A percentile compares a stretch with the other conserved stretches of the same genome.
Evolutionary conservation across 2,113 vertebrate species (phyloP).

Genomic region (Tylochromis polylepis): DNA sequence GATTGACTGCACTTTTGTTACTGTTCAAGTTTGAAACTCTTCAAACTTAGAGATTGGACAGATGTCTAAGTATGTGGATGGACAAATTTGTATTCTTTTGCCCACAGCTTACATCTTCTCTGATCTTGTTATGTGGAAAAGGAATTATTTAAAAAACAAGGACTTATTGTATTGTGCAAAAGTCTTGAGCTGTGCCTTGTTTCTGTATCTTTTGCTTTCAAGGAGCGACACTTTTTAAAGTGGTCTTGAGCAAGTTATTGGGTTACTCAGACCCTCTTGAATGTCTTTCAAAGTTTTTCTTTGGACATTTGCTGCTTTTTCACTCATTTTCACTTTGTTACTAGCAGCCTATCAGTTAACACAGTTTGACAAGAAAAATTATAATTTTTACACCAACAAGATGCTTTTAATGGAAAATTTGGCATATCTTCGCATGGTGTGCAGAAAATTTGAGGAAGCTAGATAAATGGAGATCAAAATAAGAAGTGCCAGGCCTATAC

Average conservation of each 20-base stretch:
- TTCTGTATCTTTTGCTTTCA: neutral
- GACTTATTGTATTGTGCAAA: neutral
- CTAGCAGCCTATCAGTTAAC: neutral
- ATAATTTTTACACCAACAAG: neutral
- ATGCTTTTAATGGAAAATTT: neutral
- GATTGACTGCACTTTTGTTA: neutral
- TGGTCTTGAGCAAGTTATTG: neutral
- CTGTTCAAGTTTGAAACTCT: neutral
- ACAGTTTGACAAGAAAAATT: neutral
- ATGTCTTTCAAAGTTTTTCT: neutral
- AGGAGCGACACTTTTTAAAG: neutral
- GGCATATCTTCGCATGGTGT: rapidly evolving
- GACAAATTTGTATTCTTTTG: neutral
- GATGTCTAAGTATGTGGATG: neutral
- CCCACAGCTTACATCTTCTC: neutral
- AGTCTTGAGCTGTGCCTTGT: neutral
- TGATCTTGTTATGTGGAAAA: neutral
- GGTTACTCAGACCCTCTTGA: neutral
- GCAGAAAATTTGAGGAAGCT: neutral
- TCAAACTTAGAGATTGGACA: neutral
- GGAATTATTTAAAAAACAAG: neutral
- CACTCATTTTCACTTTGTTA: neutral
- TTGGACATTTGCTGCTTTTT: neutral
- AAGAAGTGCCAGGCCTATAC: neutral
- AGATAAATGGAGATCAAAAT: neutral